phyloP scores from a whole-genome alignment of 2,888 invertebrate species.

The Rotaria magnacalcarata region DNA sequence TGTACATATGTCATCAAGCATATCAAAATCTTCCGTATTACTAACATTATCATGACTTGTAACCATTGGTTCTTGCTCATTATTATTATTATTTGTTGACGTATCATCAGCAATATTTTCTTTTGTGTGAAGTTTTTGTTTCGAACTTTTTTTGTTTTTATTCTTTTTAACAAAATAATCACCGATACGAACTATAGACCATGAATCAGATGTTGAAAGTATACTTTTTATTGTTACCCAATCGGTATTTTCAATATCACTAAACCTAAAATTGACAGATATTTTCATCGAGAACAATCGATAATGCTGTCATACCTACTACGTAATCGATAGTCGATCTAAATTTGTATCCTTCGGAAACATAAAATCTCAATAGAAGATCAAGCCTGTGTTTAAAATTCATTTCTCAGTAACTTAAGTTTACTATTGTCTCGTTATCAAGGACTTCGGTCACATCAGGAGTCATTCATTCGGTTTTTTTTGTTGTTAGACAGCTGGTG shows the following conservation, averaged over 20 bases:
- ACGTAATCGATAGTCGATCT: no score
- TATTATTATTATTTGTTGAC: not conserved
- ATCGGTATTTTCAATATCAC: conserved; percentile 9
- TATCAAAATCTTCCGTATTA: not conserved
- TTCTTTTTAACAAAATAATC: conserved; percentile 1
- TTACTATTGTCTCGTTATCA: no score
- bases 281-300: no score
- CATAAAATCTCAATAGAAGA: no score
- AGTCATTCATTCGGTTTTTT: not conserved
- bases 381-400: no score
- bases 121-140: not conserved
- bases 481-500: no score
- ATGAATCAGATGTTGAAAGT: not conserved
- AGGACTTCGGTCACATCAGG: not conserved
- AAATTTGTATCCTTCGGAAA: no score
- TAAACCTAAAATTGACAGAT: not conserved
- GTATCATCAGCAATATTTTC: not conserved
- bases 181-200: conserved; percentile 17
- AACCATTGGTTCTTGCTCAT: not conserved
- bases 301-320: no score
- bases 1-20: not conserved
- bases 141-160: not conserved
- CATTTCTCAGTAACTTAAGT: no score
- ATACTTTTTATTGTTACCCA: not conserved
- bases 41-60: not conserved